phyloP scores from a whole-genome alignment of 2,797 vertebrate genomes.

The Salarias fasciatus region DNA sequence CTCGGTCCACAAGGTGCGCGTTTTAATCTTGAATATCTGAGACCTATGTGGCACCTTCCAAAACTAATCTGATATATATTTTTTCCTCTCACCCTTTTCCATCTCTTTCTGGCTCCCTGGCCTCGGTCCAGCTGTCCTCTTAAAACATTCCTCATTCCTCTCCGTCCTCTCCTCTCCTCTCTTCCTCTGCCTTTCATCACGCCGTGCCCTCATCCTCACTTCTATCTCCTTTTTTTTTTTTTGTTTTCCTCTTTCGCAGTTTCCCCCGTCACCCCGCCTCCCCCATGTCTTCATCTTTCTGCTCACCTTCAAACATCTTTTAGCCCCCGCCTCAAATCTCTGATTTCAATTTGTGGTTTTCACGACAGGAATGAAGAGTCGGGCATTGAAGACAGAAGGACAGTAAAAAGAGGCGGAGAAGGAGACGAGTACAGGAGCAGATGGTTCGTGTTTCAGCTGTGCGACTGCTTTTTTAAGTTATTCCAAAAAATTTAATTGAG shows the following conservation, averaged over 20 bases:
- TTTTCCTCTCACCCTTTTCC: slow-evolving; percentile 1
- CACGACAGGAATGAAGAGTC: slow-evolving; percentile 40
- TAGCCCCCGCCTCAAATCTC: neutral
- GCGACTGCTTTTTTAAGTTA: no score
- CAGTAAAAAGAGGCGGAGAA: slow-evolving; percentile 7
- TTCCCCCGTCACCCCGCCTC: slow-evolving; percentile 6
- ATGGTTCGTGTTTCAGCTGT: slow-evolving; percentile 2
- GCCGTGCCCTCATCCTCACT: slow-evolving; percentile 13
- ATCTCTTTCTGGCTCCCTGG: slow-evolving; percentile 8
- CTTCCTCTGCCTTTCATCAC: slow-evolving; percentile 27
- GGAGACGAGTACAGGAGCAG: slow-evolving; percentile 12
- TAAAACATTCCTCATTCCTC: slow-evolving; percentile 35
- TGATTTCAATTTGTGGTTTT: slow-evolving; percentile 43
- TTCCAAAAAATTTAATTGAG: no score
- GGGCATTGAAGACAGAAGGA: slow-evolving; percentile 31
- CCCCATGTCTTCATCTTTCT: slow-evolving; percentile 4
- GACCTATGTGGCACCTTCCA: slow-evolving; percentile 9
- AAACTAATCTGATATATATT: slow-evolving; percentile 21
- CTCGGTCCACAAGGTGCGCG: neutral
- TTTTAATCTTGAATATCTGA: slow-evolving; percentile 22
- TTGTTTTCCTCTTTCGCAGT: slow-evolving; percentile 20
- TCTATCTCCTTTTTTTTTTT: neutral
- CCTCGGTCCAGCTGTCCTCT: slow-evolving; percentile 3
- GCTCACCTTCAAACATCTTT: slow-evolving; percentile 22
- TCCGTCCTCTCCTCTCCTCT: slow-evolving; percentile 28